Percentiles rank a stretch among this genome's conserved stretches.
These are phyloP conservation scores for Leptinotarsa undecemlineata DNA, from an alignment of 1,140 invertebrate species.

Conservation along the genomic window DNA sequence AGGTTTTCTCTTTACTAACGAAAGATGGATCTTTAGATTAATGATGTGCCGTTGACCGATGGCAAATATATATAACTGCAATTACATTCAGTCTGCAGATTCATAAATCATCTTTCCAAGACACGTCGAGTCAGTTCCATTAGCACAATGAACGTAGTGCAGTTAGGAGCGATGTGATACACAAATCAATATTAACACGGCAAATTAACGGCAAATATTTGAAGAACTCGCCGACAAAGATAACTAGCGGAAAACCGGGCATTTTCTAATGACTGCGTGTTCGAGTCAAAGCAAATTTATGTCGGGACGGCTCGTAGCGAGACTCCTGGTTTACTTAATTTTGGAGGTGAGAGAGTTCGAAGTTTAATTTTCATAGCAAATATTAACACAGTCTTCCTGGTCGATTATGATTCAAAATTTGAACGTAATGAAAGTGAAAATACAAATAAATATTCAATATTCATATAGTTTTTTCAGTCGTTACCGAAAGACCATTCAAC, in stretches of 20 bases:
- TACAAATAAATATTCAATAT: too few relatives aligned
- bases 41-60: too few relatives aligned
- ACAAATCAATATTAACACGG: not conserved
- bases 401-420: too few relatives aligned
- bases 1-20: too few relatives aligned
- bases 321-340: not conserved
- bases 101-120: not conserved
- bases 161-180: not conserved
- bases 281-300: not conserved
- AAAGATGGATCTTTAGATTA: too few relatives aligned
- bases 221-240: slow-evolving; percentile 2
- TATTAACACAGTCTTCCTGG: not conserved
- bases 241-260: not conserved
- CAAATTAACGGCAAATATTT: slow-evolving; percentile 8
- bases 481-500: too few relatives aligned
- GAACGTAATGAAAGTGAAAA: too few relatives aligned
- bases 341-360: not conserved
- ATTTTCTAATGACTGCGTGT: not conserved
- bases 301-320: not conserved
- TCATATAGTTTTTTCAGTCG: too few relatives aligned
- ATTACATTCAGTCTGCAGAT: not conserved
- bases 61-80: not conserved
- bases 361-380: not conserved
- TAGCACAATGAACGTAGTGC: not conserved
- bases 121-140: not conserved